A percentile compares a stretch with the other conserved stretches of the same genome.
These are phyloP conservation scores for Uropetala carovei DNA, from an alignment of 2,888 invertebrate genomes.

Conservation along the genomic window DNA sequence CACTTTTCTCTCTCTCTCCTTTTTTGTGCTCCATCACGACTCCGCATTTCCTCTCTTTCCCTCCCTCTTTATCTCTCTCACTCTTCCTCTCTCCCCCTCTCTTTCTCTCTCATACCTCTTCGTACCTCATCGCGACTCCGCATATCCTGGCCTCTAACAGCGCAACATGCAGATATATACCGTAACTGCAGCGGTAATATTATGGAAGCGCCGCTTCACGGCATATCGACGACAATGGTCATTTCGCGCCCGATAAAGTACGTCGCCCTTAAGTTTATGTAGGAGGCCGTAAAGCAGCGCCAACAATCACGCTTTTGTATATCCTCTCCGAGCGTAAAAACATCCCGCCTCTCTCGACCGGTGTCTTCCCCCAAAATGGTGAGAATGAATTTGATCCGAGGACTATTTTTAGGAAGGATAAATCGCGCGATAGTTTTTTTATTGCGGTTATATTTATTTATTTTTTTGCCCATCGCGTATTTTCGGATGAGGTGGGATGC, in stretches of 20 bases:
- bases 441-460: background rate
- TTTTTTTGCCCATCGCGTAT: background rate
- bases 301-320: slow-evolving; percentile 16
- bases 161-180: slow-evolving; percentile 34
- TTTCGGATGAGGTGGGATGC: background rate
- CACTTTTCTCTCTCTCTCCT: too few relatives aligned
- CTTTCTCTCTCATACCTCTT: too few relatives aligned
- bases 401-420: background rate
- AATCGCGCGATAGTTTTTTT: background rate
- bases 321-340: background rate
- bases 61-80: too few relatives aligned
- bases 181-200: slow-evolving; percentile 40
- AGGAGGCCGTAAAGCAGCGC: background rate
- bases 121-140: too few relatives aligned
- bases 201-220: slow-evolving; percentile 31
- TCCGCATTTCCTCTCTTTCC: too few relatives aligned
- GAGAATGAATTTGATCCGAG: background rate
- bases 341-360: background rate
- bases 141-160: background rate
- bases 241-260: slow-evolving; percentile 57
- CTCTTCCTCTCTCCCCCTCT: too few relatives aligned
- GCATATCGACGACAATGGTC: slow-evolving; percentile 58
- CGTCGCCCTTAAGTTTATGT: slow-evolving; percentile 22
- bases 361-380: background rate
- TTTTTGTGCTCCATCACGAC: too few relatives aligned